Evolutionary conservation across 2,113 vertebrate species (phyloP).

Genomic region (Clarias batrachus): DNA sequence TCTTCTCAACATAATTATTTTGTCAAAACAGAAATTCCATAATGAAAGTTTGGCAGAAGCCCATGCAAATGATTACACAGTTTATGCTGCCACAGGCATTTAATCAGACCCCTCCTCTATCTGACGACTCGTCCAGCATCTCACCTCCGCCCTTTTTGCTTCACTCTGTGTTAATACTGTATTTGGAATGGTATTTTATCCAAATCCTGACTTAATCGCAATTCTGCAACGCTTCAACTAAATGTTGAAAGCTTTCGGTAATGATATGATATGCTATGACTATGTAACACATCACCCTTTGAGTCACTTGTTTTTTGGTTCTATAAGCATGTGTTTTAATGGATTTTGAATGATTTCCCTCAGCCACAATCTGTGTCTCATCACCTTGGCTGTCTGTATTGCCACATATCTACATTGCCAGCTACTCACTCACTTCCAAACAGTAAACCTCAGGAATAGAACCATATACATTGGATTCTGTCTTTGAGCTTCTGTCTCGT

Average conservation of each 20-base stretch:
- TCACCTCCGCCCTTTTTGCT: not conserved
- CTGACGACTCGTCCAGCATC: not conserved
- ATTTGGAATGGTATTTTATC: not conserved
- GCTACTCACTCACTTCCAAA: conserved; percentile 45
- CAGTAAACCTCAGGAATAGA: conserved; percentile 11
- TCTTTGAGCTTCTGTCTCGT: conserved; percentile 38
- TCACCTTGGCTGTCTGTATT: conserved; percentile 6
- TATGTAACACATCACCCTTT: not conserved
- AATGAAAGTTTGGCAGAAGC: not conserved
- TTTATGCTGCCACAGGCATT: not conserved
- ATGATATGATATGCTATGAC: not conserved
- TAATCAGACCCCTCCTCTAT: not conserved
- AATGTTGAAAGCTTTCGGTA: not conserved
- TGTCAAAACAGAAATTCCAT: not conserved
- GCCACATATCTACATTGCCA: not conserved
- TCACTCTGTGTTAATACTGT: not conserved
- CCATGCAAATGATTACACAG: not conserved
- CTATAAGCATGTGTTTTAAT: conserved; percentile 1
- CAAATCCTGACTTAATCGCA: not conserved
- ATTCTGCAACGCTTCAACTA: too few species aligned
- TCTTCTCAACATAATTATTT: not conserved
- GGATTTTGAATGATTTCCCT: conserved; percentile 14
- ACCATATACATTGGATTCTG: conserved; percentile 1
- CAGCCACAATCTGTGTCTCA: conserved; percentile 37
- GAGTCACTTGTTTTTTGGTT: conserved; percentile 13